Evolutionary conservation across 53 echinoderm and acorn worm genomes (phyloP).

Genomic region (Arbacia lixula): DNA sequence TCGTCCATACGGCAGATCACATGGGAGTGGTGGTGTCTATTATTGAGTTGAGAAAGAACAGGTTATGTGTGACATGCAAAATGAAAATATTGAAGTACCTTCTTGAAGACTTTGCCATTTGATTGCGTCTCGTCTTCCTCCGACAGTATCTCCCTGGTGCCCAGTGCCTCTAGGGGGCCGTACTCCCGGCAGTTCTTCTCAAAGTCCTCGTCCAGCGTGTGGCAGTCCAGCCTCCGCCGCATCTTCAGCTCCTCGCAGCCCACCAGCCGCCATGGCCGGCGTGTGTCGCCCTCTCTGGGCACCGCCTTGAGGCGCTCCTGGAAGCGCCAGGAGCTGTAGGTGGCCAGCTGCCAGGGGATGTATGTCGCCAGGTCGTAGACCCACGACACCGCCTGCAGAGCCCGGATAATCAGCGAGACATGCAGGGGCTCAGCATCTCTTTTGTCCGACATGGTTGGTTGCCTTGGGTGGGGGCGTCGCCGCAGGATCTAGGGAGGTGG

Average conservation of each 20-base stretch:
- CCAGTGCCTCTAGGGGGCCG: slow-evolving; percentile 65
- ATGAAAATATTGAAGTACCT: no score
- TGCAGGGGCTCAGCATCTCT: slow-evolving; percentile 55
- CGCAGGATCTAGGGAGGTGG: not conserved
- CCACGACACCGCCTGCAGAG: slow-evolving; percentile 61
- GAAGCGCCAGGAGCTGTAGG: slow-evolving; percentile 60
- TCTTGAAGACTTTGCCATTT: slow-evolving; percentile 90
- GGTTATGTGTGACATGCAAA: no score
- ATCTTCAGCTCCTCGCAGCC: slow-evolving; percentile 50
- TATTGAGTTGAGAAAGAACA: no score
- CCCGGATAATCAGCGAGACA: slow-evolving; percentile 48
- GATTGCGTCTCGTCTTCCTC: slow-evolving; percentile 85
- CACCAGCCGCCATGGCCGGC: slow-evolving; percentile 62
- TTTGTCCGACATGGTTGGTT: slow-evolving; percentile 37
- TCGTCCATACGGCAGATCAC: no score
- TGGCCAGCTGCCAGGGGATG: slow-evolving; percentile 79
- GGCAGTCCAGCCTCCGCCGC: slow-evolving; percentile 43
- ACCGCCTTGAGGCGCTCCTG: slow-evolving; percentile 68
- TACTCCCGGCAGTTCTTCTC: slow-evolving; percentile 62
- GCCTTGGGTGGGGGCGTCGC: not conserved
- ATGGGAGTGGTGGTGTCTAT: no score
- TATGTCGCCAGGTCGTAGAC: slow-evolving; percentile 69
- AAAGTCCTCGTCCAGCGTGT: slow-evolving; percentile 79
- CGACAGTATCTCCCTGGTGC: slow-evolving; percentile 75
- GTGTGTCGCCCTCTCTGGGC: slow-evolving; percentile 46